phyloP scores from a whole-genome alignment of 2,113 vertebrate species.

The Symphodus melops region DNA sequence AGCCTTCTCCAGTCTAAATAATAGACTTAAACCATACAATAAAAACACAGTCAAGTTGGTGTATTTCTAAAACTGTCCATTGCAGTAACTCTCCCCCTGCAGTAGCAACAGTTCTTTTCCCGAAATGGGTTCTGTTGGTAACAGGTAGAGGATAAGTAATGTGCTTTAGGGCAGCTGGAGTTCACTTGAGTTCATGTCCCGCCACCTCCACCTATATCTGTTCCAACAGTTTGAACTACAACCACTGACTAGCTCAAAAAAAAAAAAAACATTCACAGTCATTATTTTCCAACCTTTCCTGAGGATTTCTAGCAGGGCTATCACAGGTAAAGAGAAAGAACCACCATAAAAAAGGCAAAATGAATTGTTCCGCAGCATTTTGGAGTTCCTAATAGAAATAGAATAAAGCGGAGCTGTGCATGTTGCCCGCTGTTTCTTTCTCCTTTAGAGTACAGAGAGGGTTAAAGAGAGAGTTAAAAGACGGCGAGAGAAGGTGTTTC shows the following conservation, averaged over 20 bases:
- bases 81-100: neutral
- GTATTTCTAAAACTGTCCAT: too few relatives aligned
- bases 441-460: constrained; percentile 51
- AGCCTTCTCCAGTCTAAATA: too few relatives aligned
- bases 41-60: too few relatives aligned
- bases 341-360: constrained; percentile 6
- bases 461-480: constrained; percentile 61
- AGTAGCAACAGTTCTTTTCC: neutral
- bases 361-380: constrained; percentile 5
- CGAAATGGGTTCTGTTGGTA: neutral
- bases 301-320: constrained; percentile 16
- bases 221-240: constrained; percentile 29
- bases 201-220: constrained; percentile 27
- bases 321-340: neutral
- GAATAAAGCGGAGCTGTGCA: neutral
- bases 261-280: neutral
- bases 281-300: constrained; percentile 31
- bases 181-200: constrained; percentile 14
- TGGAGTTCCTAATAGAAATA: constrained; percentile 37
- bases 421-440: constrained; percentile 22
- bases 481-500: constrained; percentile 48
- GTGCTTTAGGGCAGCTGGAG: constrained; percentile 27
- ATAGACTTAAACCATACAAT: too few relatives aligned
- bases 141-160: constrained; percentile 28
- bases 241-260: neutral